Evolutionary conservation across 2,797 vertebrate species (phyloP).

Genomic region (Falco concolor): DNA sequence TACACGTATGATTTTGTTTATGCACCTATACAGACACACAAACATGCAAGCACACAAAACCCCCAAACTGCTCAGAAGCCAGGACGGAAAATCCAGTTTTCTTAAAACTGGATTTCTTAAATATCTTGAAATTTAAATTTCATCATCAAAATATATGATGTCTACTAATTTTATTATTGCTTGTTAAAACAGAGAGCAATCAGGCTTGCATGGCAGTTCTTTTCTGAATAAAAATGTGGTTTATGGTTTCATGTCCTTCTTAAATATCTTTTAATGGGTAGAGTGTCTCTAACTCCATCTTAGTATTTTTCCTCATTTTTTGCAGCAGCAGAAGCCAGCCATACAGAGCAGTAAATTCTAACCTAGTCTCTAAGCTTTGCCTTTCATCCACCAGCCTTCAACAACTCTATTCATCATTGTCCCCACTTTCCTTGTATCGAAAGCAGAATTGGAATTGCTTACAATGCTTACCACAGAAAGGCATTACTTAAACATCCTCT

Average conservation of each 20-base stretch:
- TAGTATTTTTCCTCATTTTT: not conserved
- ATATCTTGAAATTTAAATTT: not conserved
- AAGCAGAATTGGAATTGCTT: not conserved
- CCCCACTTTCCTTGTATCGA: not conserved
- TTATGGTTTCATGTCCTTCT: not conserved
- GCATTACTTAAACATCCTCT: not conserved
- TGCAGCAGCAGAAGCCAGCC: not conserved
- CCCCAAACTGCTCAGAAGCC: not conserved
- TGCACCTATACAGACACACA: not conserved
- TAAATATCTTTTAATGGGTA: not conserved
- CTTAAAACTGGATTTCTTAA: not conserved
- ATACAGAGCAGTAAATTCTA: not conserved
- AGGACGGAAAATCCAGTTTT: fast-evolving
- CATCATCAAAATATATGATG: not conserved
- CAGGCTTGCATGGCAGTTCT: not conserved
- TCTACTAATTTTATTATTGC: not conserved
- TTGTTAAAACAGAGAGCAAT: not conserved
- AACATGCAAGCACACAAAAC: not conserved
- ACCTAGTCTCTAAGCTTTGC: not conserved
- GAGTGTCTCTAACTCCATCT: not conserved
- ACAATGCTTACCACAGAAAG: not conserved
- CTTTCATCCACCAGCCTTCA: not conserved
- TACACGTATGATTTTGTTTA: not conserved
- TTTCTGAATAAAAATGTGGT: not conserved
- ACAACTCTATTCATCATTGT: not conserved